Conservation (phyloP, 1,140 invertebrate species). For the Drosophila nasuta region DNA sequence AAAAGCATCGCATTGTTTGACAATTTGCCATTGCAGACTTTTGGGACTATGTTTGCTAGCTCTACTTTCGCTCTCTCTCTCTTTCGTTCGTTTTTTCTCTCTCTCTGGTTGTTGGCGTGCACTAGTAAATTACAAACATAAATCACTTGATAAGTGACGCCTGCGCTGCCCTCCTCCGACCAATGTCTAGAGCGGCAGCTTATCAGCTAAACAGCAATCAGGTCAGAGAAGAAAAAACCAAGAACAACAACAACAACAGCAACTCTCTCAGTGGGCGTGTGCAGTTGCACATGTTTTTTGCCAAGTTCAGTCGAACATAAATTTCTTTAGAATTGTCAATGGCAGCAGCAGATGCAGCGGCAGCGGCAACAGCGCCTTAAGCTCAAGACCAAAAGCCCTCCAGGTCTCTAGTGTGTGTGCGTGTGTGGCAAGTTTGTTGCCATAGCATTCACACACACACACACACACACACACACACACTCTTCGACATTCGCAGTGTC, state of each 20-base stretch:
- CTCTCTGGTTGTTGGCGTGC: slow-evolving; percentile 17
- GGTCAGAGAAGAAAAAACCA: slow-evolving; percentile 42
- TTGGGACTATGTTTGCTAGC: slow-evolving; percentile 31
- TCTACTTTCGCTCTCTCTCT: neutral
- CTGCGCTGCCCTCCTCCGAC: slow-evolving; percentile 24
- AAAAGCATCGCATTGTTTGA: slow-evolving; percentile 60
- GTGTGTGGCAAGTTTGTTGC: slow-evolving; percentile 30
- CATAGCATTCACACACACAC: slow-evolving; percentile 15
- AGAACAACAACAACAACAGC: slow-evolving; percentile 6
- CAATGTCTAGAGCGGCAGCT: slow-evolving; percentile 25
- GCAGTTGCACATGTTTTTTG: slow-evolving; percentile 60
- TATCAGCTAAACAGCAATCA: slow-evolving; percentile 67
- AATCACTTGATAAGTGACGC: slow-evolving; percentile 70
- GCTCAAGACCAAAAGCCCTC: slow-evolving; percentile 32
- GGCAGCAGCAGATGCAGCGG: slow-evolving; percentile 49
- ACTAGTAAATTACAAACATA: slow-evolving; percentile 68
- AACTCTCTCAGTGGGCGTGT: slow-evolving; percentile 15
- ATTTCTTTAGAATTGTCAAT: slow-evolving; percentile 65
- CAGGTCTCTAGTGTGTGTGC: slow-evolving; percentile 30
- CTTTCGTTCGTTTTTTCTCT: neutral
- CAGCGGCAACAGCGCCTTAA: slow-evolving; percentile 54
- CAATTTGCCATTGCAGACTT: slow-evolving; percentile 60
- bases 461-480: slow-evolving; percentile 2
- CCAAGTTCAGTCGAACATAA: slow-evolving; percentile 63
- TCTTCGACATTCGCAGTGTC: slow-evolving; percentile 17